Percentiles rank a stretch among this genome's conserved stretches.
These are phyloP conservation scores for Coenonympha glycerion DNA, from an alignment of 2,888 invertebrate genomes.

Conservation along the genomic window DNA sequence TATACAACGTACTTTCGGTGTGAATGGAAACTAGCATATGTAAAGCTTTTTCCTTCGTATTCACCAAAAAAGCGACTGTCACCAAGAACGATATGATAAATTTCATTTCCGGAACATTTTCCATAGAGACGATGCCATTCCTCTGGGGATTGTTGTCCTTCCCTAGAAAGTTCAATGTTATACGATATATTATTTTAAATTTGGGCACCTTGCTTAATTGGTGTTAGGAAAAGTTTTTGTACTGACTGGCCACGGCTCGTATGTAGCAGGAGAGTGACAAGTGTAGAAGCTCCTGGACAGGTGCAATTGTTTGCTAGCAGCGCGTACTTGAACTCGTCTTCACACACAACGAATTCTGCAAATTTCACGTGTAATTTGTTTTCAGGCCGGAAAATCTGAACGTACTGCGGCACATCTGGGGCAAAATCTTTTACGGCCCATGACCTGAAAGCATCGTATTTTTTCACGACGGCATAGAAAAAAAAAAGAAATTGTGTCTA, in stretches of 20 bases:
- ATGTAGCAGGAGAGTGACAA: slow-evolving; percentile 95
- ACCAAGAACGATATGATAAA: slow-evolving; percentile 96
- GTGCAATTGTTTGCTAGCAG: slow-evolving; percentile 98
- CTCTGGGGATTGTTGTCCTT: slow-evolving; percentile 95
- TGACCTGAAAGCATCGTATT: slow-evolving; percentile 78
- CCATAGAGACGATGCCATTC: slow-evolving; percentile 99
- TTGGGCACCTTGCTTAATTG: background rate
- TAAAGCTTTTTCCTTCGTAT: slow-evolving; percentile 99
- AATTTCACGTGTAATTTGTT: slow-evolving; percentile 99
- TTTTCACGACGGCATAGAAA: background rate
- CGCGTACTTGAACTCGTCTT: slow-evolving; percentile 99
- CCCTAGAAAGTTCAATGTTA: slow-evolving; percentile 71
- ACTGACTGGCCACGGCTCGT: slow-evolving; percentile 99
- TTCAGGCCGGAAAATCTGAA: slow-evolving; percentile 98
- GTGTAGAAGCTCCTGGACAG: slow-evolving; percentile 97
- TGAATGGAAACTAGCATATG: slow-evolving; percentile 99
- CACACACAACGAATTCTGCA: slow-evolving; percentile 98
- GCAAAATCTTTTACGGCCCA: slow-evolving; percentile 99
- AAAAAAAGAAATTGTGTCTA: no score
- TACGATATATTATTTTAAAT: background rate
- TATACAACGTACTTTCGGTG: slow-evolving; percentile 90
- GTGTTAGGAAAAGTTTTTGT: background rate
- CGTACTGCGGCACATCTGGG: slow-evolving; percentile 96
- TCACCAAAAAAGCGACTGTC: slow-evolving; percentile 98
- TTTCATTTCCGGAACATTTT: slow-evolving; percentile 98